Evolutionary conservation across 2,113 vertebrate genomes (phyloP).

Genomic region (Dunckerocampus dactyliophorus): DNA sequence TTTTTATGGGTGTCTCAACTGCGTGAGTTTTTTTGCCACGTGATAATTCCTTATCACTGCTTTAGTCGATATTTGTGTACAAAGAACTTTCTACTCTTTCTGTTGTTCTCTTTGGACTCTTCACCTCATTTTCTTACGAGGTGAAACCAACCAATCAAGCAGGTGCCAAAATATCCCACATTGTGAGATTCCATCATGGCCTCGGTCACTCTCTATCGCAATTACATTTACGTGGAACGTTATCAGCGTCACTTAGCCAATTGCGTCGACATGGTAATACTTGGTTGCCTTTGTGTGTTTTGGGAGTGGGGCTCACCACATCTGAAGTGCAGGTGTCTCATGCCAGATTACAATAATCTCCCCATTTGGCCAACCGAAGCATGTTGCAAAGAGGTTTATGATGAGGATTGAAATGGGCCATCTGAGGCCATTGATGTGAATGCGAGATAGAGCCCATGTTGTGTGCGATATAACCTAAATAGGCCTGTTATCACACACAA

Average conservation of each 20-base stretch:
- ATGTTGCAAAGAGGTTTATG: slow-evolving; percentile 50
- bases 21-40: too few relatives aligned
- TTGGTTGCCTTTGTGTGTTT: slow-evolving; percentile 6
- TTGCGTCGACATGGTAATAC: slow-evolving; percentile 18
- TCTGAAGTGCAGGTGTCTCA: slow-evolving; percentile 43
- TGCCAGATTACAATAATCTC: slow-evolving; percentile 65
- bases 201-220: not conserved
- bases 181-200: not conserved
- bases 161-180: slow-evolving; percentile 15
- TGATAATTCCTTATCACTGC: too few relatives aligned
- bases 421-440: slow-evolving; percentile 18
- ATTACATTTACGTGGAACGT: slow-evolving; percentile 11
- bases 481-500: not conserved
- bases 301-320: slow-evolving; percentile 24
- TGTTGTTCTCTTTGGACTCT: too few relatives aligned
- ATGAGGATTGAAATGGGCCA: slow-evolving; percentile 28
- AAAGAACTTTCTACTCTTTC: too few relatives aligned
- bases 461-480: slow-evolving; percentile 6
- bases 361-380: slow-evolving; percentile 42
- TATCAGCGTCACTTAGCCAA: not conserved
- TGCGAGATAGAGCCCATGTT: slow-evolving; percentile 19
- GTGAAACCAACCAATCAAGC: slow-evolving; percentile 6
- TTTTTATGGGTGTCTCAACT: not conserved
- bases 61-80: too few relatives aligned
- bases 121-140: too few relatives aligned